These are phyloP conservation scores for Steatocranus sp. DNA, from an alignment of 2,797 vertebrate genomes.

Conservation along the genomic window DNA sequence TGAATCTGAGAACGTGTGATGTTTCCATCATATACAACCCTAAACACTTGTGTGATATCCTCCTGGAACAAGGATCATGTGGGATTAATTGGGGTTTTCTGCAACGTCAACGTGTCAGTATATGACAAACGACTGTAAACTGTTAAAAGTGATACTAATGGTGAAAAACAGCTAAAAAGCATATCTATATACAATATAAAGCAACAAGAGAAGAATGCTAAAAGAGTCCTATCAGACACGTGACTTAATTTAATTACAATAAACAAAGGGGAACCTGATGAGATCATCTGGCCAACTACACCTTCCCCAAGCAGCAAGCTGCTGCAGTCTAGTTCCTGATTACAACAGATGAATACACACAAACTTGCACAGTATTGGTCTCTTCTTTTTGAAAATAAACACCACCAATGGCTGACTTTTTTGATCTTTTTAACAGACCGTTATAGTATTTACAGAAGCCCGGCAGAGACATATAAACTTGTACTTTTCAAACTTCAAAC, in stretches of 20 bases:
- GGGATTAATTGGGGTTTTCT: conserved; percentile 8
- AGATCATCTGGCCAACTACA: background rate
- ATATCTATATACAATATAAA: background rate
- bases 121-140: conserved; percentile 46
- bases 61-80: background rate
- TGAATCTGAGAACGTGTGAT: background rate
- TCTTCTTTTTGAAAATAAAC: background rate
- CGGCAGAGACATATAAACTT: background rate
- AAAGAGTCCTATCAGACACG: background rate
- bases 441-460: conserved; percentile 15
- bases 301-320: background rate
- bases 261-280: background rate
- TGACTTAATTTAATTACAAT: background rate
- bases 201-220: background rate
- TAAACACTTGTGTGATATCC: background rate
- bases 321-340: background rate
- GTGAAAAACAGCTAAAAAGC: background rate
- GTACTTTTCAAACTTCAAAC: background rate
- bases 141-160: conserved; percentile 17
- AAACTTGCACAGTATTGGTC: background rate
- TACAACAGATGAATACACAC: background rate
- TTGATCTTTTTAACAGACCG: background rate
- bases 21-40: background rate
- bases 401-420: background rate
- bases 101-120: conserved; percentile 30